Conservation (phyloP, 2,113 vertebrate genomes). For the Potamarius usumacintae region DNA sequence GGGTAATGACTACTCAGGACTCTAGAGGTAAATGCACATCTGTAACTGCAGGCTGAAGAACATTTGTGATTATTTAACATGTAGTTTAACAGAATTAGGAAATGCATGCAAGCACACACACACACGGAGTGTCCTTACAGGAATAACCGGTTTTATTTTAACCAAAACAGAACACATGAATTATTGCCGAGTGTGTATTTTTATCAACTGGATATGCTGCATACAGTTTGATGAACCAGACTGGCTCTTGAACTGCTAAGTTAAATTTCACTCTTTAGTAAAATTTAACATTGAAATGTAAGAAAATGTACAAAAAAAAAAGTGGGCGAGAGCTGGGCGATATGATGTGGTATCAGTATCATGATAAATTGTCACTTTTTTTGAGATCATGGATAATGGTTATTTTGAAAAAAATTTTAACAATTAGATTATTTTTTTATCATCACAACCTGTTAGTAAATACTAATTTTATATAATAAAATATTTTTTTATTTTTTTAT, state of each 20-base stretch:
- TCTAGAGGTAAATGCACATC: not conserved
- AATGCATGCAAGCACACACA: not conserved
- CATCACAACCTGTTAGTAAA: too few relatives aligned
- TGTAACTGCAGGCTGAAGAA: not conserved
- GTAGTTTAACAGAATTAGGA: not conserved
- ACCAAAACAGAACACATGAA: not conserved
- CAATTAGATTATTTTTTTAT: too few relatives aligned
- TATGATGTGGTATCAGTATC: too few relatives aligned
- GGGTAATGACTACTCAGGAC: not conserved
- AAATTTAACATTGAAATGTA: too few relatives aligned
- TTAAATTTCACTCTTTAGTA: not conserved
- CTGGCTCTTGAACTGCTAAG: not conserved
- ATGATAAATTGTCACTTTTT: too few relatives aligned
- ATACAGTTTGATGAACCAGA: too few relatives aligned
- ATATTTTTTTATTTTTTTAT: too few relatives aligned
- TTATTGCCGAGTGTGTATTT: not conserved
- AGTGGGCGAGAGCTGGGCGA: too few relatives aligned
- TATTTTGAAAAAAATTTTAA: too few relatives aligned
- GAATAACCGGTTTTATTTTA: not conserved
- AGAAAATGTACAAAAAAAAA: too few relatives aligned
- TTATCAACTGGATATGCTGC: not conserved
- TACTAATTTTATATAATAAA: too few relatives aligned
- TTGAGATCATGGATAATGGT: too few relatives aligned
- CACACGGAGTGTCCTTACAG: not conserved
- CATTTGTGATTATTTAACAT: constrained; percentile 4